Base-by-base conservation (phyloP, 1,140 invertebrate genomes). In the Vanessa tameamea region DNA sequence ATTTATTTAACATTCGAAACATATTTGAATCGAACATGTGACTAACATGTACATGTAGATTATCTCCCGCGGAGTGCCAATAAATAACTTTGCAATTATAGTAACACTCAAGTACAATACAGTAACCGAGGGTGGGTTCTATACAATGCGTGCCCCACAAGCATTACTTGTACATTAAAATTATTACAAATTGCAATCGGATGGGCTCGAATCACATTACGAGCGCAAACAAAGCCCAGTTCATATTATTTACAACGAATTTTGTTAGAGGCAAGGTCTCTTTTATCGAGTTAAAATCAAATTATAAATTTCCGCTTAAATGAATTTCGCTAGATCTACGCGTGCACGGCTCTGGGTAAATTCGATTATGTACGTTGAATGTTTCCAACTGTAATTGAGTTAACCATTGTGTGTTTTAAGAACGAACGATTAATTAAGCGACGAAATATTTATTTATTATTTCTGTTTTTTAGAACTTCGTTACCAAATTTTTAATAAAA, bases 161-260 rank as follows among this genome's bases (percentile, higher is more conserved):
- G 72, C 82, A 86, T 85, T 82, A 85, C 79, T 85, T 79, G 69
- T 80, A 77, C 84, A 89, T 91, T 89, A 86, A 88, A 89, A 87
- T 90, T 85, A 88, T 91, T 89, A 89, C 88, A 91, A 90, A 89
- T 91, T 84, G 84, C 78, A 74, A 86, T 87, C 80, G 78, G 81
- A 90, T 89, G 84, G 86, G 84, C 78, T 80, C 83, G 84, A 87
- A 90, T 84, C 82, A 79, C 85, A 85, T 87, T 85, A 86, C 72
- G 70, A 59, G 61, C 68, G 64, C 82, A 84, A 86, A 86, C 83
- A 87, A 85, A 82, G 72, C 61, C 55, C 72, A 68, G 64, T 80
- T 71, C 78, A 71, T 76, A 76, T 78, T 84, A 84, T 85, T 84
- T 82, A 79, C 75, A 78, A 66, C 71, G 72, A 84, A 90, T 90